phyloP scores from a whole-genome alignment of 2,113 vertebrate genomes.

The Mirza zaza region DNA sequence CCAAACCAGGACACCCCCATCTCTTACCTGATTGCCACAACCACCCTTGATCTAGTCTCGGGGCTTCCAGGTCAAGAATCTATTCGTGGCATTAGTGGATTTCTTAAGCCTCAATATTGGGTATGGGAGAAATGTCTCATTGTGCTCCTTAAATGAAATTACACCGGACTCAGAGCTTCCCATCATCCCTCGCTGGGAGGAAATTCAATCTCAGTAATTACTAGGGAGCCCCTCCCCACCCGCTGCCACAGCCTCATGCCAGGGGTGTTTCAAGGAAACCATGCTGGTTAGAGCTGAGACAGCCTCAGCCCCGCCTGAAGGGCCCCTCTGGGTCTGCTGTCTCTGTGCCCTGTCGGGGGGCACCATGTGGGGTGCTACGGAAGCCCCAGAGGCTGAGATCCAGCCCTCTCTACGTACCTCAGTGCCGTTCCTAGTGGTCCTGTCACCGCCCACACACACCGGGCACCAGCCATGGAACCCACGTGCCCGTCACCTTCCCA shows the following conservation, averaged over 20 bases:
- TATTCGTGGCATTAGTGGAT: not conserved
- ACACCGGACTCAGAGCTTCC: not conserved
- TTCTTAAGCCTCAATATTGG: not conserved
- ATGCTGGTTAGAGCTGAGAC: not conserved
- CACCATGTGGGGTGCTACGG: not conserved
- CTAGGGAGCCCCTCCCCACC: too few relatives aligned
- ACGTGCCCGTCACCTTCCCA: not conserved
- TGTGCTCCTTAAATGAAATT: not conserved
- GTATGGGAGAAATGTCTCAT: not conserved
- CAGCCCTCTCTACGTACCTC: not conserved
- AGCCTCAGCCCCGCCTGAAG: not conserved
- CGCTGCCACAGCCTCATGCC: not conserved
- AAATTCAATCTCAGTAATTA: not conserved
- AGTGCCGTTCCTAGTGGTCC: not conserved
- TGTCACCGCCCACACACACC: not conserved
- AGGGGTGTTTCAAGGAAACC: not conserved
- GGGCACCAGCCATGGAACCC: not conserved
- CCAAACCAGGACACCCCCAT: not conserved
- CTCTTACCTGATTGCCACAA: not conserved
- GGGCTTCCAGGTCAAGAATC: not conserved
- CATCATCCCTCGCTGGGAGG: not conserved
- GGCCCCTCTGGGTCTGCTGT: not conserved
- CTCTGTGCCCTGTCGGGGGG: not conserved
- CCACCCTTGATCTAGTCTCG: not conserved
- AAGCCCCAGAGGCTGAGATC: not conserved